Evolutionary conservation across 2,113 vertebrate species (phyloP).

Genomic region (Zapornia atra): DNA sequence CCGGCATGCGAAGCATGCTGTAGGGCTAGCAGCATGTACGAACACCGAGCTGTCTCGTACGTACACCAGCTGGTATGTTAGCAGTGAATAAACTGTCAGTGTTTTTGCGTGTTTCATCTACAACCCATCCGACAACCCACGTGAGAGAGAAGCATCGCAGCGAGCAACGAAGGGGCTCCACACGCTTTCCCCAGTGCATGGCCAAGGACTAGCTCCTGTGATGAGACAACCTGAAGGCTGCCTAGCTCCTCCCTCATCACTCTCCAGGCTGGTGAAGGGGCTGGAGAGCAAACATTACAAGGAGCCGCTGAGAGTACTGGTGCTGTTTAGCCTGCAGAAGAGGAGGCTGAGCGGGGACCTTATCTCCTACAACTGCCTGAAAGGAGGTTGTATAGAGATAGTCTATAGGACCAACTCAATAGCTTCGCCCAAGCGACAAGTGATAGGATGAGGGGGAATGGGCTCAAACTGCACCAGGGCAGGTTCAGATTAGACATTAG

Average conservation of each 20-base stretch:
- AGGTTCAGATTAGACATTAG: too few relatives aligned
- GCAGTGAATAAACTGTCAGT: neutral
- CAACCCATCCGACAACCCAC: neutral
- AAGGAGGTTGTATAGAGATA: too few relatives aligned
- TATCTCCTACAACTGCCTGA: too few relatives aligned
- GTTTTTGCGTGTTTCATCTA: rapidly evolving
- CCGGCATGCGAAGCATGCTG: rapidly evolving
- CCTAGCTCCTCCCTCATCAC: too few relatives aligned
- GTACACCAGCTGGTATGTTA: rapidly evolving
- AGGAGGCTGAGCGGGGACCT: too few relatives aligned
- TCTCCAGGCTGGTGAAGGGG: neutral
- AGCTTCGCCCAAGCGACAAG: too few relatives aligned
- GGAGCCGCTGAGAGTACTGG: too few relatives aligned
- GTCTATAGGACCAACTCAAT: too few relatives aligned
- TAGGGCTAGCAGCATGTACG: neutral
- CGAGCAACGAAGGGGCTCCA: rapidly evolving
- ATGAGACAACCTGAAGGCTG: neutral
- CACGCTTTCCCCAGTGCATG: rapidly evolving
- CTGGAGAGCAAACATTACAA: too few relatives aligned
- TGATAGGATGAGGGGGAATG: too few relatives aligned
- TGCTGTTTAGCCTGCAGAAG: too few relatives aligned
- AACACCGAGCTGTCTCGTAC: neutral
- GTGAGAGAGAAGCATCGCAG: neutral
- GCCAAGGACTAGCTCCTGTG: neutral
- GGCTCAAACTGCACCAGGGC: too few relatives aligned